Evolutionary conservation across 2,113 vertebrate genomes (phyloP), one percentile per base, ranked within the genome.

Genomic region (Cromileptes altivelis): DNA sequence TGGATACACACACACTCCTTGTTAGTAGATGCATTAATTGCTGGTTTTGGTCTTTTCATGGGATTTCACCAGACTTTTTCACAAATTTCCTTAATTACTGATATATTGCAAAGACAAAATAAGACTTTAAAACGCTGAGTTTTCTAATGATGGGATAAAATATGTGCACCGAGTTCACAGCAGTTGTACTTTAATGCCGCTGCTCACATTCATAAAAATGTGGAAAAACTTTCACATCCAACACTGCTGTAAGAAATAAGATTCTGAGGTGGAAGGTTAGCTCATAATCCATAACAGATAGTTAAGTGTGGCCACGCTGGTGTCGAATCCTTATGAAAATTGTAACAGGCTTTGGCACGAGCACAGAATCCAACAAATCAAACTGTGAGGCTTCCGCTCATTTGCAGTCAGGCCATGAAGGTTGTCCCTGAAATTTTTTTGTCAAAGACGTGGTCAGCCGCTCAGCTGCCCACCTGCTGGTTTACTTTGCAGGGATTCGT

Each of bases 271-370:
- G 78, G 70, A 88, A 85, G 88, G 87, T 90, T 30, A 69, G 82
- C 83, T 84, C 76, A 56, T 88, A 83, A 90, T 85, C 85, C 75
- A 86, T 75, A 87, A 87, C 87, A 80, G 87, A 81, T 62, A 81
- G 87, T 63, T 56, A 19, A 79, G 79, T 58, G 72, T 23, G 80
- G 70, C 84, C 67, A 56, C 13, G 53, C 57, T 75, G 88, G 85
- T 82, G 40, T 80, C 23, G 0, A 52, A 61, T 70, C 91, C 77
- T 80, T 84, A 72, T 87, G 78, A 87, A 91, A 75, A 82, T 40
- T 74, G 56, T 33, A 89, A 69, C 68, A 18, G 58, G 78, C 67
- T 83, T 81, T 60, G 89, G 89, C 89, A 79, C 25, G 1, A 47
- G 70, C 68, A 25, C 73, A 49, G 63, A 76, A 77, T 56, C 75